Conservation (phyloP, 2,888 invertebrate species). For the Microdon myrmicae region DNA sequence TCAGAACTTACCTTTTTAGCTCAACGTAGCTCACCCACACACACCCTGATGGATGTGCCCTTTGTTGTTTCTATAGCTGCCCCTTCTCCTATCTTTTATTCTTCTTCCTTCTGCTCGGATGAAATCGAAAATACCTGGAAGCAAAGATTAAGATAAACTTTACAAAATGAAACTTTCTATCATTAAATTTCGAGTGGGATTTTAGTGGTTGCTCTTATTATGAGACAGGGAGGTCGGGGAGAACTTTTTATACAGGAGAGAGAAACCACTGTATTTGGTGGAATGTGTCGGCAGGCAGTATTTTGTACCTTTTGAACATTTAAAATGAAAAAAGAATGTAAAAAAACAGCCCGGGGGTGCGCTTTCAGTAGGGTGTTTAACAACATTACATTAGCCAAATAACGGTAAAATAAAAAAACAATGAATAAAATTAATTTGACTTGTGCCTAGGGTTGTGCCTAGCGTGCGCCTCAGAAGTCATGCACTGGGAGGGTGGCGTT, state of each 20-base stretch:
- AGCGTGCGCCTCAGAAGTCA: too few relatives aligned
- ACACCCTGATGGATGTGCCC: slow-evolving; percentile 15
- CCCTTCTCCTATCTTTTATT: slow-evolving; percentile 4
- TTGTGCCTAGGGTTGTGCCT: too few relatives aligned
- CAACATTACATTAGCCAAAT: slow-evolving; percentile 38
- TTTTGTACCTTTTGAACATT: slow-evolving; percentile 18
- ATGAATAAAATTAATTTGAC: slow-evolving; percentile 47
- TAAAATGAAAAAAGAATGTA: slow-evolving; percentile 47
- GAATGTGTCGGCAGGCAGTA: neutral
- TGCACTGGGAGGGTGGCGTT: too few relatives aligned
- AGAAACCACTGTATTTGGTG: neutral
- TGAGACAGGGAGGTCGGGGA: too few relatives aligned
- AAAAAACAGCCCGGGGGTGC: slow-evolving; percentile 33
- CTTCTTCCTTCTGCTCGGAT: slow-evolving; percentile 8
- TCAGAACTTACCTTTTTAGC: slow-evolving; percentile 44
- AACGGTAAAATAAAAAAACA: slow-evolving; percentile 35
- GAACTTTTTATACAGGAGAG: too few relatives aligned
- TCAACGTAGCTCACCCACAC: slow-evolving; percentile 21
- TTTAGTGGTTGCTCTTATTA: slow-evolving; percentile 26
- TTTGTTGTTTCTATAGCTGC: slow-evolving; percentile 1
- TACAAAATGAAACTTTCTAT: slow-evolving; percentile 47
- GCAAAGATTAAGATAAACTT: slow-evolving; percentile 50
- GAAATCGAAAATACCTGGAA: slow-evolving; percentile 42
- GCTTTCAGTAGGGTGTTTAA: slow-evolving; percentile 35
- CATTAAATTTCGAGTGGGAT: slow-evolving; percentile 50